Evolutionary conservation across 2,113 vertebrate genomes (phyloP), one percentile per base, ranked within the genome.

Genomic region (Hydrolagus affinis): DNA sequence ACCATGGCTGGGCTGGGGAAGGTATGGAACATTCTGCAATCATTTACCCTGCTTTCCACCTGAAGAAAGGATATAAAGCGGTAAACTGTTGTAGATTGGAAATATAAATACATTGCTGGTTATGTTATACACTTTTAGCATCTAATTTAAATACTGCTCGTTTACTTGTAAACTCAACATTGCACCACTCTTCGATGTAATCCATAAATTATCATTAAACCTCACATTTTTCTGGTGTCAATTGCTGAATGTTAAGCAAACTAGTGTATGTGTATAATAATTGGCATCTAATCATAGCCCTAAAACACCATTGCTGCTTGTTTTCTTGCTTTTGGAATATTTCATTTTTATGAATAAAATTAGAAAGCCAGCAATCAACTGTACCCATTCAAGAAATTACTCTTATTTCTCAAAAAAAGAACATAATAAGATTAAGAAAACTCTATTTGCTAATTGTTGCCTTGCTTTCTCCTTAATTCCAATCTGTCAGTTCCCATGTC

Each of bases 401-500:
- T 30, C 12, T 25, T 73, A 73, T 30, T 17, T 73, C 71, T 73
- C 30, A 30, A 30, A 25, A 30, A 17, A 23, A 32, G 30, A 30
- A 73, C 30, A 30, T 11, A 73, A 73, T 15, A 44, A 44, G 44
- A 44, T 44, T 44, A 73, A 73, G 70, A 72, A 72, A 23, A 72
- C 11, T 32, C 30, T 74, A 56, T 21, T 19, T 30, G 15, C 21
- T 74, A 74, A 56, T 56, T 56, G 72, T 74, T 74, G 72, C 17
- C 72, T 56, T 15, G 30, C 30, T 32, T 44, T 32, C 30, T 21
- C 44, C 15, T 32, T 74, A 74, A 74, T 74, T 44, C 30, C 30
- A 28, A 56, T 74, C 30, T 74, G 72, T 74, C 72, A 56, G 32
- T 74, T 74, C 44, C 30, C 32, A 44, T 56, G 72, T 74, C 72